Base-by-base conservation (phyloP, 2,113 vertebrate genomes). In the Mesembrinibis cayennensis region DNA sequence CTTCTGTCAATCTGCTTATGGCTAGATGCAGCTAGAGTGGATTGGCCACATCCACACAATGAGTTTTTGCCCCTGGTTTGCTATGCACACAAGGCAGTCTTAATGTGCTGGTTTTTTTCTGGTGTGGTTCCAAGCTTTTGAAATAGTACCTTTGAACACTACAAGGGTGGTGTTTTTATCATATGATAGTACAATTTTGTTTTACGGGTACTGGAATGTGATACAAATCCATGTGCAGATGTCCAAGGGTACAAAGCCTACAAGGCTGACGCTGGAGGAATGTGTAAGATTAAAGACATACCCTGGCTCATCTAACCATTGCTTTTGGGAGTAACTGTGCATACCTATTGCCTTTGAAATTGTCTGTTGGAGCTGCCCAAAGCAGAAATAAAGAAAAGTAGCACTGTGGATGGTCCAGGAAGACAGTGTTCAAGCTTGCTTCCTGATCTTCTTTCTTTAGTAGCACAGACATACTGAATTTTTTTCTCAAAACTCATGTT, bases 151-250 rank as follows among this genome's bases (percentile, higher is more conserved):
- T 82, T 70, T 91, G 15, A 34, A 67, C 13, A 23, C 13, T 6
- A 44, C 10, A 80, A 52, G 7, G 5, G 0, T 1, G 4, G 17
- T 29, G 19, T 30, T 89, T 89, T 63, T 66, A 40, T 82, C 29
- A 40, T 40, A 34, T 13, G 4, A 45, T 10, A 56, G 4, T 1
- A 2, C 6, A 18, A 7, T 23, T 12, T 42, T 73, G 3, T 44
- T 91, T 89, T 38, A 42, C 1, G 2, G 20, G 3, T 72, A 18
- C 18, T 36, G 32, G 36, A 76, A 49, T 55, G 25, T 49, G 29
- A 16, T n/a, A 56, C 9, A 56, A 66, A 82, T 53, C 15, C 7
- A 22, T 7, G 4, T 59, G 21, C 10, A 55, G 5, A 6, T 12
- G 2, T 26, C 17, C 49, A 38, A 61, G 26, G 6, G 6, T 56